Base-by-base conservation (phyloP, 2,888 invertebrate genomes). In the Drosophila kanekoi region DNA sequence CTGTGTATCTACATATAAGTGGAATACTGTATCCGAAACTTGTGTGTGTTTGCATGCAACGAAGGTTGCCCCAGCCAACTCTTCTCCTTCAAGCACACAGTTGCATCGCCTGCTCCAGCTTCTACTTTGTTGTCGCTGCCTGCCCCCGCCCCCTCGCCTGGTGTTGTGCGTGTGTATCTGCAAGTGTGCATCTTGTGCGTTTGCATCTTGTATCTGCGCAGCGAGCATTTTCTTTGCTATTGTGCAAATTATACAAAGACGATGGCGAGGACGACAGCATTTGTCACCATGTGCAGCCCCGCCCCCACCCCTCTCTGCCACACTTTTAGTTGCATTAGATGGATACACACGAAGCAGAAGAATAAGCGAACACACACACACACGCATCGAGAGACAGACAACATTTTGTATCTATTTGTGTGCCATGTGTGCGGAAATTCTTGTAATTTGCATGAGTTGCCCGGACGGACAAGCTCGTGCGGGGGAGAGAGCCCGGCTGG, bases 401-500 rank as follows among this genome's bases (percentile, higher is more conserved):
- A 59, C 56, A 68, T 75, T 78, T 79, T 65, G 77, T 71, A 79
- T 82, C 75, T 85, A 85, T 85, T 82, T 85, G 75, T 77, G 82
- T 79, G 77, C 62, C 56, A 45, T 62, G 61, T 69, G 41, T 66
- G 77, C 69, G 77, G 82, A 82, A 82, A 85, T 82, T 79, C 73
- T 81, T 79, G 85, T 75, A 82, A 82, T 82, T 85, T 85, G 85
- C 77, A 77, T 75, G 79, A 75, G 58, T 74, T 66, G 65, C 59
- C 65, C 69, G 68, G 61, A 66, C 69, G 68, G 61, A 66, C 45
- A 32, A 48, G 62, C 72, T 72, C 53, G 64, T 14, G 16, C 37
- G 43, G 41, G 41, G 35, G 23, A 5, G 3, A 23, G 0, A 4
- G 20, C 4, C 20, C 1, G 20, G 20, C 20, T 1, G 20, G 20